Evolutionary conservation across 1,140 invertebrate species (phyloP).

Genomic region (Drosophila asahinai): DNA sequence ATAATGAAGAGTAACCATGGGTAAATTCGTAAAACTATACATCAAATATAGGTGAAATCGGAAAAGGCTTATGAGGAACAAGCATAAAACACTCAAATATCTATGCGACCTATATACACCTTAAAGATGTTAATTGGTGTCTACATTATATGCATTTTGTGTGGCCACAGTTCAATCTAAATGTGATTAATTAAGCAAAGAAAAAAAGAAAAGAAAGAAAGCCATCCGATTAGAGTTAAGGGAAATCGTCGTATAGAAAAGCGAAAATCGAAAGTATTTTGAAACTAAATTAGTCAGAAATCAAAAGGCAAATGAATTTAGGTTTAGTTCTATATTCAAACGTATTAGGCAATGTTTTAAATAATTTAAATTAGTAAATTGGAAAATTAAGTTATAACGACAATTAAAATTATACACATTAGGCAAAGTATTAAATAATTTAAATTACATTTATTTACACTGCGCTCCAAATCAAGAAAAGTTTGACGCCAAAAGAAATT

Average conservation of each 20-base stretch:
- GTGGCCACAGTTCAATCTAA: constrained; percentile 7
- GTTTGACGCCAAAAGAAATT: too few relatives aligned
- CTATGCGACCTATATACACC: not conserved
- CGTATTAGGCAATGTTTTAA: not conserved
- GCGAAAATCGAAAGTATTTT: not conserved
- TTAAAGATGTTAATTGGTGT: constrained; percentile 11
- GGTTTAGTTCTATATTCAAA: not conserved
- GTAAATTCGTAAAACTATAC: not conserved
- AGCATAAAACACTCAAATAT: not conserved
- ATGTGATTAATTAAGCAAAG: constrained; percentile 9
- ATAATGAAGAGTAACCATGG: not conserved
- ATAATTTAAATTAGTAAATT: not conserved
- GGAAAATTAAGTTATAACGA: too few relatives aligned
- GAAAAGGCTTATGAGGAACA: not conserved
- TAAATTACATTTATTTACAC: not conserved
- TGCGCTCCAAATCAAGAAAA: too few relatives aligned
- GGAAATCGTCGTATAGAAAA: not conserved
- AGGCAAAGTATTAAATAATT: not conserved
- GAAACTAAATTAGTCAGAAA: not conserved
- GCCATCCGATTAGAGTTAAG: not conserved
- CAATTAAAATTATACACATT: not conserved
- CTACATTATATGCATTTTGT: constrained; percentile 27
- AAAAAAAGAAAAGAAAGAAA: not conserved
- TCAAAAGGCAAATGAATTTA: too few relatives aligned
- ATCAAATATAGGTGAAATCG: constrained; percentile 25